phyloP scores from a whole-genome alignment of 23 tunicate genomes.

The Corella eumyota region DNA sequence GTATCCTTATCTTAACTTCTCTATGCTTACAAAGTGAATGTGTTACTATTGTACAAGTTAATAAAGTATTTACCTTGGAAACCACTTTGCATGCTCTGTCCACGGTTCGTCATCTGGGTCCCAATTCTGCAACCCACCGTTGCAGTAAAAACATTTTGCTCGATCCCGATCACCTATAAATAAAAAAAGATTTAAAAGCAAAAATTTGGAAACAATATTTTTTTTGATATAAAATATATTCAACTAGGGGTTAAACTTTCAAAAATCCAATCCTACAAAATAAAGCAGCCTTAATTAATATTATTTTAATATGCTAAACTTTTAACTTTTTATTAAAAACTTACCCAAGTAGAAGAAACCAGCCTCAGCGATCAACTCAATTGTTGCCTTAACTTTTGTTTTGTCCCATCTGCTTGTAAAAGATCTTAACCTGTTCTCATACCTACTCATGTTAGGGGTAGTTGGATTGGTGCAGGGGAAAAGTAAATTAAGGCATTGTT shows the following conservation, averaged over 20 bases:
- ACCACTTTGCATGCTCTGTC: too few species aligned
- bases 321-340: too few species aligned
- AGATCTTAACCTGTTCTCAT: background rate
- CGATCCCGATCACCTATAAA: constrained; percentile 14
- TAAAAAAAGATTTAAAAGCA: too few species aligned
- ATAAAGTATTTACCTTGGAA: constrained; percentile 10
- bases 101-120: constrained; percentile 20
- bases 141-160: constrained; percentile 24
- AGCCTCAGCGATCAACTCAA: background rate
- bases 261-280: too few species aligned
- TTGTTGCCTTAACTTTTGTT: background rate
- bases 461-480: background rate
- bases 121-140: constrained; percentile 23
- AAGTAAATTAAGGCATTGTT: background rate
- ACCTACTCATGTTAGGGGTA: background rate
- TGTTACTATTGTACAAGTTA: too few species aligned
- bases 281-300: too few species aligned
- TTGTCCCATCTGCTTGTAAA: background rate
- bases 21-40: too few species aligned
- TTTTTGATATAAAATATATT: too few species aligned
- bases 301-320: too few species aligned
- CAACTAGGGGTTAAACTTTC: too few species aligned
- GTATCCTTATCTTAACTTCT: too few species aligned
- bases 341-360: background rate
- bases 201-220: too few species aligned